phyloP scores from a whole-genome alignment of 2,797 vertebrate genomes.

The Phyllotis vaccarum region DNA sequence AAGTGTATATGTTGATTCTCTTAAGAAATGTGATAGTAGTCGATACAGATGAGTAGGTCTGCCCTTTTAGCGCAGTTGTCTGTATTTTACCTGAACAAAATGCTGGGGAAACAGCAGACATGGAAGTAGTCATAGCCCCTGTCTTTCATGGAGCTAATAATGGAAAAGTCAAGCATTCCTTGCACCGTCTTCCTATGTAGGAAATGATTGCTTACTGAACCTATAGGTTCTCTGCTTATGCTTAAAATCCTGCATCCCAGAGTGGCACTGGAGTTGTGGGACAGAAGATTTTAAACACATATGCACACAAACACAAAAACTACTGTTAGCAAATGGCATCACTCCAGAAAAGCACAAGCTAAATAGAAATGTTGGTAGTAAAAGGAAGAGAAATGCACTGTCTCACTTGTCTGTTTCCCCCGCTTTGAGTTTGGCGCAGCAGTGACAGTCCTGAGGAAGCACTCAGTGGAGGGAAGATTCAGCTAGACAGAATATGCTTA shows the following conservation, averaged over 20 bases:
- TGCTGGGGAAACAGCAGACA: not conserved
- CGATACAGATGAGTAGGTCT: conserved; percentile 10
- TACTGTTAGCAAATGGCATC: not conserved
- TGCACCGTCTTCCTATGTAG: not conserved
- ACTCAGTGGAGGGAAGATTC: not conserved
- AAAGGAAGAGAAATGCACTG: not conserved
- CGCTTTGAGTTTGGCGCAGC: not conserved
- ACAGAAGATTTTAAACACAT: not conserved
- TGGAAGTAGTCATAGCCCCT: not conserved
- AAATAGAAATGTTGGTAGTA: not conserved
- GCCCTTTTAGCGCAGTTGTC: not conserved
- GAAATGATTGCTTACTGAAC: not conserved
- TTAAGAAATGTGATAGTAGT: not conserved
- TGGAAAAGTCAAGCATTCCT: not conserved
- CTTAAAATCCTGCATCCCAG: not conserved
- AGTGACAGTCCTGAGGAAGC: not conserved
- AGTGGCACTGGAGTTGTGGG: not conserved
- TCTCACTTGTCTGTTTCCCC: not conserved
- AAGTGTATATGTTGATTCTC: not conserved
- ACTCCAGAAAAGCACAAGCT: not conserved
- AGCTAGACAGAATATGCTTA: not conserved
- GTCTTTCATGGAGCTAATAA: not conserved
- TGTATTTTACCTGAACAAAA: not conserved
- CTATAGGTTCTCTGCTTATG: not conserved
- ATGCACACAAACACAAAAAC: not conserved